phyloP scores from a whole-genome alignment of 2,797 vertebrate species.

The Denticeps clupeoides region DNA sequence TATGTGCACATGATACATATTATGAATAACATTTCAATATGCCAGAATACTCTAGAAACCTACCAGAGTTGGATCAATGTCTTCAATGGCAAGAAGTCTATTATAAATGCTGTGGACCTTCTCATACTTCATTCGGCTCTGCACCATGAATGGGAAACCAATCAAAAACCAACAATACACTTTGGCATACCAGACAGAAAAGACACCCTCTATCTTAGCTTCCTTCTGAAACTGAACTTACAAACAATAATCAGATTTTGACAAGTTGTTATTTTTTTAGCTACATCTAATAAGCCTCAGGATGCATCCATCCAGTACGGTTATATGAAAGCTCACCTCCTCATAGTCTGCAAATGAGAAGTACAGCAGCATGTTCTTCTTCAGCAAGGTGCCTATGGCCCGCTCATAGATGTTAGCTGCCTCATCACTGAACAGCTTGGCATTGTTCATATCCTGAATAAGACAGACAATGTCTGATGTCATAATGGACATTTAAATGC shows the following conservation, averaged over 20 bases:
- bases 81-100: constrained; percentile 73
- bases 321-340: constrained; percentile 80
- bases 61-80: constrained; percentile 80
- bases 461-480: constrained; percentile 6
- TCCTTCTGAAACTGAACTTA: too few species aligned
- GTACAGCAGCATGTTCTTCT: constrained; percentile 99
- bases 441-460: constrained; percentile 95
- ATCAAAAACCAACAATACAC: too few species aligned
- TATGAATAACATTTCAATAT: not conserved
- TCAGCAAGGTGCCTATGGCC: constrained; percentile 93
- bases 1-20: not conserved
- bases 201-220: too few species aligned
- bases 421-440: constrained; percentile 96
- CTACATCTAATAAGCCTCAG: not conserved
- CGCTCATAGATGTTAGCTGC: constrained; percentile 98
- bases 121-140: constrained; percentile 99
- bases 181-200: too few species aligned
- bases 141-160: constrained; percentile 14
- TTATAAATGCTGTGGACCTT: constrained; percentile 98
- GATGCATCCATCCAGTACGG: too few species aligned
- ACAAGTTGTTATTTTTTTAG: too few species aligned
- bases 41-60: constrained; percentile 21
- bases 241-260: too few species aligned
- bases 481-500: not conserved
- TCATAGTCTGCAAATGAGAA: constrained; percentile 98